phyloP scores from a whole-genome alignment of 2,888 invertebrate species.

The Euspilapteryx auroguttella region DNA sequence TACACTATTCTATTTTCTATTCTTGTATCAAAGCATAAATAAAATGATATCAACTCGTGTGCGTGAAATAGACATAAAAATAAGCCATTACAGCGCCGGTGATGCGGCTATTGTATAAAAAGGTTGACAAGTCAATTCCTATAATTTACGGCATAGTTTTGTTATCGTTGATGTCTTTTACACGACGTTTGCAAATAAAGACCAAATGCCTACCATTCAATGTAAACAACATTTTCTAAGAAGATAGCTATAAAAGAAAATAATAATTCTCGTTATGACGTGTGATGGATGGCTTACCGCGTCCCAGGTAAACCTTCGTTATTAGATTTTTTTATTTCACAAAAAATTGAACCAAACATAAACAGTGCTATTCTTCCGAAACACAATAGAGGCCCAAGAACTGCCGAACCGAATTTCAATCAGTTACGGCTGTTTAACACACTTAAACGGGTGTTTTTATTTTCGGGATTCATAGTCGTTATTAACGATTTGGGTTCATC shows the following conservation, averaged over 20 bases:
- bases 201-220: conserved; percentile 25
- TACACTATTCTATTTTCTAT: no score
- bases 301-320: conserved; percentile 38
- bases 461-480: conserved; percentile 26
- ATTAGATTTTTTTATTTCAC: conserved; percentile 21
- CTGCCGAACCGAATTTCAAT: conserved; percentile 45
- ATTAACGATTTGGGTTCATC: conserved; percentile 51
- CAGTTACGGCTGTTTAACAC: conserved; percentile 54
- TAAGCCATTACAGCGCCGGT: no score
- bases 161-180: conserved; percentile 7
- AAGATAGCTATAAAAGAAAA: conserved; percentile 24
- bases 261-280: conserved; percentile 40
- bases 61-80: no score
- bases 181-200: conserved; percentile 40
- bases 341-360: conserved; percentile 45
- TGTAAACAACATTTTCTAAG: conserved; percentile 1
- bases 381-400: conserved; percentile 35
- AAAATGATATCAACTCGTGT: no score
- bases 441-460: conserved; percentile 47
- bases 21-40: no score
- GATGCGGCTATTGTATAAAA: no score
- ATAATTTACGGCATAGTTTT: conserved; percentile 14
- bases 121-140: conserved; percentile 17
- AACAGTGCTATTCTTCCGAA: conserved; percentile 41
- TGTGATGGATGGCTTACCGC: conserved; percentile 39